Conservation (phyloP, 2,113 vertebrate species). For the Scomber colias region DNA sequence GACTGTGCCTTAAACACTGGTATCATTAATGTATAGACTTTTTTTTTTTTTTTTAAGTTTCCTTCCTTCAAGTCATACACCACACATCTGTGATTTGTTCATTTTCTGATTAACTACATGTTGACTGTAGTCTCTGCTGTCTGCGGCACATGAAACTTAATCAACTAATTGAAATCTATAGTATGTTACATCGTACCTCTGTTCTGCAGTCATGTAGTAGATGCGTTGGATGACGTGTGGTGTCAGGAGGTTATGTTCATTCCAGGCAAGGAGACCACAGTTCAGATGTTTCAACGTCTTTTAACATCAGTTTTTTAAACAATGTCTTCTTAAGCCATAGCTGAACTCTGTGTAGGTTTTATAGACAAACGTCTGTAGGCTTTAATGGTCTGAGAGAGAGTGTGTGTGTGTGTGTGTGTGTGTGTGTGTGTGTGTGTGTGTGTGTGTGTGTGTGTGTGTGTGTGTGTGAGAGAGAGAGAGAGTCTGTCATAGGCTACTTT, state of each 20-base stretch:
- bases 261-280: conserved; percentile 33
- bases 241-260: conserved; percentile 1
- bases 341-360: conserved; percentile 38
- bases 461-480: too few species aligned
- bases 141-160: conserved; percentile 26
- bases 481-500: background rate
- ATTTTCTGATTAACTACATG: conserved; percentile 8
- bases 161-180: background rate
- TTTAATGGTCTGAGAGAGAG: background rate
- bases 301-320: conserved; percentile 30
- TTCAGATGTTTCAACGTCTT: conserved; percentile 23
- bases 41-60: conserved; percentile 44
- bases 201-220: background rate
- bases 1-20: conserved; percentile 79
- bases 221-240: background rate
- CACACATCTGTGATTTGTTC: conserved; percentile 32
- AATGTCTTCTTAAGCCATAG: conserved; percentile 61
- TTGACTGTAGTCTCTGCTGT: conserved; percentile 24
- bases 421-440: background rate
- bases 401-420: too few species aligned
- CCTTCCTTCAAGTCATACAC: conserved; percentile 26
- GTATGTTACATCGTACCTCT: background rate
- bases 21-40: conserved; percentile 47
- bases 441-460: background rate
- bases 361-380: conserved; percentile 25